Conservation (phyloP, 2,113 vertebrate species). For the Paratilapia polleni region DNA sequence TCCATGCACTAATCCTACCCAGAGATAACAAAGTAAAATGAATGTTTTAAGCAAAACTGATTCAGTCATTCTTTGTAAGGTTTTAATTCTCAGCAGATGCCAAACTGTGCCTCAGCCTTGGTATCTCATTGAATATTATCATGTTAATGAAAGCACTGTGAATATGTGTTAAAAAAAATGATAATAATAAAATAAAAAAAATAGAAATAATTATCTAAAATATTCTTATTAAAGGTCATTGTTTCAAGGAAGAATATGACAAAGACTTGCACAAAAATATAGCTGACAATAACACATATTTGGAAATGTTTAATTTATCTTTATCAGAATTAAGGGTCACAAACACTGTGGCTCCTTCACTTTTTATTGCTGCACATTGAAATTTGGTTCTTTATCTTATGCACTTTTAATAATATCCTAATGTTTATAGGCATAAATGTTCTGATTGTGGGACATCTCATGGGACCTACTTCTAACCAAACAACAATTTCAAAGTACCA, state of each 20-base stretch:
- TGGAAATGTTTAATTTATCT: no score
- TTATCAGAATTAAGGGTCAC: neutral
- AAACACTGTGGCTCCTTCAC: neutral
- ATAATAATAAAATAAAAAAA: no score
- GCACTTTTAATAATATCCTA: neutral
- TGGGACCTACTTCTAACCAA: neutral
- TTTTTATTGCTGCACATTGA: neutral
- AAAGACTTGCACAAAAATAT: neutral
- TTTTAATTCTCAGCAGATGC: slow-evolving; percentile 51
- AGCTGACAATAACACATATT: no score
- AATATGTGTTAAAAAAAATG: slow-evolving; percentile 2
- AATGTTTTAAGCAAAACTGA: slow-evolving; percentile 43
- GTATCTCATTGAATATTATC: slow-evolving; percentile 45
- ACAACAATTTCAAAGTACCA: neutral
- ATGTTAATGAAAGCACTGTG: slow-evolving; percentile 46
- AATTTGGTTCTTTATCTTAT: neutral
- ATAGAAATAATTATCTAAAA: slow-evolving; percentile 35
- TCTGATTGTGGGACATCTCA: neutral
- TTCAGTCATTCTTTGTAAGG: slow-evolving; percentile 23
- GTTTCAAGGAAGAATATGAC: neutral
- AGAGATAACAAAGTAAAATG: slow-evolving; percentile 41
- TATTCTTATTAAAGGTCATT: neutral
- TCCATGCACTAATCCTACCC: slow-evolving; percentile 35
- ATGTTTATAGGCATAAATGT: neutral
- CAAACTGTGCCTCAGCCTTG: slow-evolving; percentile 35